These are phyloP conservation scores for Ardeotis arabs DNA, from an alignment of 2,113 vertebrate species.

Conservation along the genomic window DNA sequence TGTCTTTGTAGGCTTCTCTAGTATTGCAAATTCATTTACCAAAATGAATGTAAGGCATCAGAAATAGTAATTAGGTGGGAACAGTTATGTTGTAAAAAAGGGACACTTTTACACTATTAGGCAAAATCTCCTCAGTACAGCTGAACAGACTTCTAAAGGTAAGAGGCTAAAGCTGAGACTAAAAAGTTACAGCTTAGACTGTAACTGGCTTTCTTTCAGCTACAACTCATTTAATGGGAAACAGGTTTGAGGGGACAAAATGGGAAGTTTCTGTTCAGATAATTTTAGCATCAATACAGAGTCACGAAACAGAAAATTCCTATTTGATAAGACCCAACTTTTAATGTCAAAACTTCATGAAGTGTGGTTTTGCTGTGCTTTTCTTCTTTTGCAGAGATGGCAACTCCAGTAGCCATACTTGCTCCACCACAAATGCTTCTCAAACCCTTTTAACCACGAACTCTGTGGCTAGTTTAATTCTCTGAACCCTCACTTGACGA, in stretches of 20 bases:
- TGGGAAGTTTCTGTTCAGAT: not conserved
- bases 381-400: not conserved
- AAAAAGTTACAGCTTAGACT: not conserved
- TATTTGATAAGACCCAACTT: not conserved
- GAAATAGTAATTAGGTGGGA: not conserved
- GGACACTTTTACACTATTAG: not conserved
- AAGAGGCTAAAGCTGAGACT: not conserved
- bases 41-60: not conserved
- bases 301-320: not conserved
- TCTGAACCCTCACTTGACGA: not conserved
- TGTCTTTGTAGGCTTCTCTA: not conserved
- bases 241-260: not conserved
- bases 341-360: not conserved
- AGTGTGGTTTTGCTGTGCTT: not conserved
- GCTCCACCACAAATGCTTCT: not conserved
- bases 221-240: not conserved
- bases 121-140: not conserved
- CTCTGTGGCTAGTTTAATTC: not conserved
- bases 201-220: not conserved
- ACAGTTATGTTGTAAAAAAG: not conserved
- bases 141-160: not conserved
- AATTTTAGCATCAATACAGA: not conserved
- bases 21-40: not conserved
- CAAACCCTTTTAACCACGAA: not conserved
- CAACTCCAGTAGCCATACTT: not conserved